These are phyloP conservation scores for Galaxias olidus DNA, from an alignment of 2,797 vertebrate genomes.

Conservation along the genomic window DNA sequence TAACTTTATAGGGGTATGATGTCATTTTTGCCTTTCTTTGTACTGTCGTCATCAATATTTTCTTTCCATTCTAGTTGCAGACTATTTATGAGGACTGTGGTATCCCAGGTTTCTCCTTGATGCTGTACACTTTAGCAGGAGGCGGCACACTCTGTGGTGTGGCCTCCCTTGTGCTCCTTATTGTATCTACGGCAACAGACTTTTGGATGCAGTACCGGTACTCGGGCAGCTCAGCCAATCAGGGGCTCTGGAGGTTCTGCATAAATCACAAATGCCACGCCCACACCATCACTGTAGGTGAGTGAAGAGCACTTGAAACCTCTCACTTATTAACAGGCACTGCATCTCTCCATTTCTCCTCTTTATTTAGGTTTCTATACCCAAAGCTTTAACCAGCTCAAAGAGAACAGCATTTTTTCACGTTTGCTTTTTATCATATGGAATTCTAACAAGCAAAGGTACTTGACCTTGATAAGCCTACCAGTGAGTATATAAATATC, in stretches of 20 bases:
- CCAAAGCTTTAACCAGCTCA: no score
- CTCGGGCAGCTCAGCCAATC: slow-evolving; percentile 76
- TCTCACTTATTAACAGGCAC: neutral
- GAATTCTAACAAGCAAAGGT: no score
- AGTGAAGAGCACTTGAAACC: slow-evolving; percentile 32
- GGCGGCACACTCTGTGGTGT: slow-evolving; percentile 82
- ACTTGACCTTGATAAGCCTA: no score
- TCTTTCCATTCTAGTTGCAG: slow-evolving; percentile 35
- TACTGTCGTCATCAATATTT: no score
- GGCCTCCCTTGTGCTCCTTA: slow-evolving; percentile 80
- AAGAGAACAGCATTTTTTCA: no score
- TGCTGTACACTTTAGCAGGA: slow-evolving; percentile 77
- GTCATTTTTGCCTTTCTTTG: neutral
- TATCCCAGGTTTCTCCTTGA: slow-evolving; percentile 57
- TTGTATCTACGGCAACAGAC: slow-evolving; percentile 81
- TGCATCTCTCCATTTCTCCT: no score
- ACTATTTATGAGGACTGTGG: slow-evolving; percentile 53
- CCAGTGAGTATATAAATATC: no score
- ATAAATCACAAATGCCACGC: slow-evolving; percentile 82
- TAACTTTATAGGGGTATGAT: slow-evolving; percentile 7
- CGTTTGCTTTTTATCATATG: no score
- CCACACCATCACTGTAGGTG: slow-evolving; percentile 81
- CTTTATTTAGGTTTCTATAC: no score
- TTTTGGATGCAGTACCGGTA: slow-evolving; percentile 86
- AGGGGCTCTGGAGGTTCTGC: slow-evolving; percentile 86